Evolutionary conservation across 2,797 vertebrate species (phyloP), one percentile per base, ranked within the genome.

Genomic region (Calcarius lapponicus): DNA sequence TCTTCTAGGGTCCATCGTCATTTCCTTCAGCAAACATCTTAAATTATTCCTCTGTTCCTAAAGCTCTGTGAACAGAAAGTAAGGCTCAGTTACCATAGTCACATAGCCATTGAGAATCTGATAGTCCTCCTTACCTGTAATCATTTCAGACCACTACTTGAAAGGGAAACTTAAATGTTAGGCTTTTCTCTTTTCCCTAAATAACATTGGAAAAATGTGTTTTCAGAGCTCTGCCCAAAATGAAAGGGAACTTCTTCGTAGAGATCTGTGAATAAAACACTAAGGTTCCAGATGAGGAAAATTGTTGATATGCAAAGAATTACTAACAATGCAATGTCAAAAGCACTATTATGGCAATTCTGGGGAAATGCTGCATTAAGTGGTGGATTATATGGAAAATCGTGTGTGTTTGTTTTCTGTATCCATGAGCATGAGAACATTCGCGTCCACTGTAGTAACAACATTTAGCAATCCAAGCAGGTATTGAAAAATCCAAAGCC

Each of bases 1-100:
- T 97, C 65, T 97, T 98, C 92, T 81, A 82, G 86, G 94, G 96
- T 96, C 96, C 95, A 36, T 95, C 72, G 3, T 96, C 96, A 95
- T 97, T 96, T 97, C 96, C 97, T 96, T 93, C 79, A 88, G 84
- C 88, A 94, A 95, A 96, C 82, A 71, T 88, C 88, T 88, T 92
- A 86, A 94, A 91, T 97, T 93, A 94, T 93, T 95, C 90, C 84
- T 95, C 90, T 92, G 80, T 96, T 97, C 60, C 1, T 95, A 79
- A 96, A 96, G 80, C 70, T 95, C 65, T 86, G 53, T 71, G 92
- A 97, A 93, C 94, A 88, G 96, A 97, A 96, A 93, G 80, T 92
- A 92, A 96, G 92, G 96, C 94, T 97, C 91, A 92, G 97, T 97
- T 97, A 97, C 97, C 97, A 94, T 96, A 90, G 96, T 97, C 94